Evolutionary conservation across 2,797 vertebrate species (phyloP).

Genomic region (Argentina silus): DNA sequence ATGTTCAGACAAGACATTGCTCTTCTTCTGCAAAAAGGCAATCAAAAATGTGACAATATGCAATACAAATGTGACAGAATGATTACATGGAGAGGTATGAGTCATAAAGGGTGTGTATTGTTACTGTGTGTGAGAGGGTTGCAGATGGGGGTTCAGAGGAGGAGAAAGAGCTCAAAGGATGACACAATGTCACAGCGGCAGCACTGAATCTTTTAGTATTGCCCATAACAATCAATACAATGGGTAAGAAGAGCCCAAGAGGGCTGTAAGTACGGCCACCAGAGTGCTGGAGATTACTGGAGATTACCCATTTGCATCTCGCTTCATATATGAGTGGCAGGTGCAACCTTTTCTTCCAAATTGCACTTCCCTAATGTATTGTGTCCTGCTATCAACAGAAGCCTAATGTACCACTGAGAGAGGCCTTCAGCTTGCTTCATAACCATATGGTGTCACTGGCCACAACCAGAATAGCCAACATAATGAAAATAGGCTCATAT

Average conservation of each 20-base stretch:
- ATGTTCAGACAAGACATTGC: no score
- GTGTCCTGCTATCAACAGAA: not conserved
- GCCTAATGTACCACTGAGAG: no score
- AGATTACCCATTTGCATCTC: not conserved
- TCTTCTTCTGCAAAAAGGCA: no score
- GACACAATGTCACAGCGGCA: not conserved
- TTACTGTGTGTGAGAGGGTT: no score
- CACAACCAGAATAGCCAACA: not conserved
- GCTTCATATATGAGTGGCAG: not conserved
- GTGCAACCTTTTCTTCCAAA: not conserved
- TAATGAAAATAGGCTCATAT: no score
- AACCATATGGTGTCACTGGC: not conserved
- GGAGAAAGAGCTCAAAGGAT: not conserved
- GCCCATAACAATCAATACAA: not conserved
- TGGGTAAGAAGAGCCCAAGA: not conserved
- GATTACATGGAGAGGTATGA: no score
- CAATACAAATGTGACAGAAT: no score
- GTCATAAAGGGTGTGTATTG: no score
- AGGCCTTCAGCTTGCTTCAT: not conserved
- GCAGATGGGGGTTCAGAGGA: no score
- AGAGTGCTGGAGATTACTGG: not conserved
- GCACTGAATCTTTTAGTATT: not conserved
- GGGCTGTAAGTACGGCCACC: not conserved
- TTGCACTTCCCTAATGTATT: not conserved
- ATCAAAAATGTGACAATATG: no score